Evolutionary conservation across 2,113 vertebrate species (phyloP).

Genomic region (Pteronura brasiliensis): DNA sequence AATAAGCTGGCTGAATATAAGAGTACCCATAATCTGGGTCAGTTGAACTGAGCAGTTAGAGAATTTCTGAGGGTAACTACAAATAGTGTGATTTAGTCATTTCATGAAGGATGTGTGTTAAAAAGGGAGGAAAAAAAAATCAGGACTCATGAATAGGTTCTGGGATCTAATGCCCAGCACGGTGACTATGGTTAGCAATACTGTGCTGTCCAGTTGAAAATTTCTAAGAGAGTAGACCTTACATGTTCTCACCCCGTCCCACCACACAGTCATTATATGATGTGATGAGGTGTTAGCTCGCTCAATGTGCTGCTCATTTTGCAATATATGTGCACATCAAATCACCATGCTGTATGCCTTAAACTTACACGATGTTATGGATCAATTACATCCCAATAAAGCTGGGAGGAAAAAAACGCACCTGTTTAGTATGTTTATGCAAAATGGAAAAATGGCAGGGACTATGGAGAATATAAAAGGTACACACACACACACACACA

Average conservation of each 20-base stretch:
- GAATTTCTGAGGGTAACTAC: background rate
- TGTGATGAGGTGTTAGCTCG: background rate
- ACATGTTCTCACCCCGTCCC: background rate
- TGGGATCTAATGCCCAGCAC: background rate
- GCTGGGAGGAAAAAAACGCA: background rate
- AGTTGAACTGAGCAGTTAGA: background rate
- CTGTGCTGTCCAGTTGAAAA: background rate
- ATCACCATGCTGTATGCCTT: background rate
- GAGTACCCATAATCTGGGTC: background rate
- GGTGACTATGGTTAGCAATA: background rate
- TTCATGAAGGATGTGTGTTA: background rate
- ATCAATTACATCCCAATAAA: background rate
- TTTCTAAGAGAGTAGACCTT: background rate
- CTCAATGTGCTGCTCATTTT: background rate
- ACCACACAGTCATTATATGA: background rate
- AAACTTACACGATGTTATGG: background rate
- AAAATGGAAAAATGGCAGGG: background rate
- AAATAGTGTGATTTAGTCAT: background rate
- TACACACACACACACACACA: too few relatives aligned
- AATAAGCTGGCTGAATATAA: background rate
- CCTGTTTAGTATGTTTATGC: background rate
- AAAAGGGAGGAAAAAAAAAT: background rate
- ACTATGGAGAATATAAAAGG: background rate
- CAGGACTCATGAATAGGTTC: background rate
- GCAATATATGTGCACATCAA: background rate